Conservation (phyloP, 64 coral and sea anemone genomes). For the Cladopsammia gracilis region DNA sequence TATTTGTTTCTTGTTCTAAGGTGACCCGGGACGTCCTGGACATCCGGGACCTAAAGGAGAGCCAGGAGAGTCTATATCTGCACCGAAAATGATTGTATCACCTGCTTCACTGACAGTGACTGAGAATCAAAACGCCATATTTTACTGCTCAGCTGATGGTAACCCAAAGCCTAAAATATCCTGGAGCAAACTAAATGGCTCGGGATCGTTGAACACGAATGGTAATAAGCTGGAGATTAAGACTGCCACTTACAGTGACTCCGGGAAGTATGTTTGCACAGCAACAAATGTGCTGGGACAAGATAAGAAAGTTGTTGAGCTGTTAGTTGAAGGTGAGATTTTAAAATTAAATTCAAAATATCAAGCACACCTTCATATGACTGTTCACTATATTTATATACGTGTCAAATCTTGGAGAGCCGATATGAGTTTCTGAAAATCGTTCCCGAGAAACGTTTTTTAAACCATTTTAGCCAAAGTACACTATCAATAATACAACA, state of each 20-base stretch:
- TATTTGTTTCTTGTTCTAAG: too few species aligned
- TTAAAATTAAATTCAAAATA: not conserved
- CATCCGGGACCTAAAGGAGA: too few species aligned
- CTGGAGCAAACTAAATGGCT: conserved; percentile 42
- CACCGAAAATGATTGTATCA: too few species aligned
- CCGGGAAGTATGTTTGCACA: conserved; percentile 34
- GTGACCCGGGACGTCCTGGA: too few species aligned
- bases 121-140: conserved; percentile 34
- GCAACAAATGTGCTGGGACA: conserved; percentile 29
- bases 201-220: not conserved
- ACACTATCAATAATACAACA: too few species aligned
- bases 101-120: not conserved
- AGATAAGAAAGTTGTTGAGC: not conserved
- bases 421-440: too few species aligned
- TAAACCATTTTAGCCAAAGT: too few species aligned
- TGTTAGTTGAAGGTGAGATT: conserved; percentile 30
- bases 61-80: too few species aligned
- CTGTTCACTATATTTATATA: not conserved
- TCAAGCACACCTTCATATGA: not conserved
- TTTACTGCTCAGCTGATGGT: conserved; percentile 44
- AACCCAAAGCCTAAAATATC: conserved; percentile 21
- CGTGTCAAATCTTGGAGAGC: too few species aligned
- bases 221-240: not conserved
- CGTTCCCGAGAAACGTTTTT: too few species aligned
- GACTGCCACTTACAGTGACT: conserved; percentile 5